Evolutionary conservation across 2,888 invertebrate genomes (phyloP).

Genomic region (Macaria notata): DNA sequence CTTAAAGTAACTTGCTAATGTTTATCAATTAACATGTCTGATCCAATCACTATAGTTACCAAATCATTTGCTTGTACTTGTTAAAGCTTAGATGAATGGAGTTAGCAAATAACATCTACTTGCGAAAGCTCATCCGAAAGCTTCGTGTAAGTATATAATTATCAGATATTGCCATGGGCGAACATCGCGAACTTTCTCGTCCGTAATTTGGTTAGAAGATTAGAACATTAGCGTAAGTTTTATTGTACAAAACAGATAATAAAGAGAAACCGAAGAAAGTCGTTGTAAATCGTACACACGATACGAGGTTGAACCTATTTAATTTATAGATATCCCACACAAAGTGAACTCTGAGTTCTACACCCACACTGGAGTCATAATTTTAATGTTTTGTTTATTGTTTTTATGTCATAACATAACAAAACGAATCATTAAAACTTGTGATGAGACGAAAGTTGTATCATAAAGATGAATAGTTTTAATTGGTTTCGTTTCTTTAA

Average conservation of each 20-base stretch:
- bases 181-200: conserved; percentile 29
- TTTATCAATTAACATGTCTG: not conserved
- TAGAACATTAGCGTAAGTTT: conserved; percentile 31
- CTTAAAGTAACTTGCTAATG: not conserved
- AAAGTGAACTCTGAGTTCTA: conserved; percentile 19
- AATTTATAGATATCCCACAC: conserved; percentile 32
- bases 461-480: not conserved
- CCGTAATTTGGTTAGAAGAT: conserved; percentile 17
- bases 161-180: conserved; percentile 27
- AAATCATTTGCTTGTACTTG: too few species aligned
- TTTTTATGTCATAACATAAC: conserved; percentile 17
- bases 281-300: conserved; percentile 23
- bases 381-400: conserved; percentile 24
- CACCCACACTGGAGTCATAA: conserved; percentile 23
- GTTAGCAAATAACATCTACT: too few species aligned
- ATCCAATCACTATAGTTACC: not conserved
- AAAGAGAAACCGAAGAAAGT: conserved; percentile 28
- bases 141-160: conserved; percentile 25
- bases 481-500: not conserved
- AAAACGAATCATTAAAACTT: conserved; percentile 7
- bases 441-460: not conserved
- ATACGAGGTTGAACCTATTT: conserved; percentile 25
- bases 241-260: conserved; percentile 29
- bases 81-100: not conserved
- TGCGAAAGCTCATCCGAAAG: too few species aligned